Conservation (phyloP, 2,797 vertebrate genomes). For the Acanthurus leucopareius region DNA sequence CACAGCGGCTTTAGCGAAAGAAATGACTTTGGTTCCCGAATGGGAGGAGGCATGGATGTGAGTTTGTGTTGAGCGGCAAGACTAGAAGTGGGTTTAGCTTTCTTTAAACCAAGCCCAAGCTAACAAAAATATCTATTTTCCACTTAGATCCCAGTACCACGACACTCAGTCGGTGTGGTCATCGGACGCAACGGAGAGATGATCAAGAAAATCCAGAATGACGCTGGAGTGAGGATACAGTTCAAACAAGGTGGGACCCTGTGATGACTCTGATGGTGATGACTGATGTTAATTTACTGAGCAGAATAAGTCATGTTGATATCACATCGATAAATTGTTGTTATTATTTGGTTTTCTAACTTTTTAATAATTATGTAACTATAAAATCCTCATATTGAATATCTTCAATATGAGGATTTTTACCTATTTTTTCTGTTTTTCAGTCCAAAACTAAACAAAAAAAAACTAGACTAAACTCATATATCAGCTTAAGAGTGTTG, state of each 20-base stretch:
- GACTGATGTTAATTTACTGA: too few species aligned
- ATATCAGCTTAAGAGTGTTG: too few species aligned
- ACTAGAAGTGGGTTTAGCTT: not conserved
- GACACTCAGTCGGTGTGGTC: constrained; percentile 93
- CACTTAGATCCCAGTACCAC: constrained; percentile 89
- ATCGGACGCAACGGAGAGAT: constrained; percentile 93
- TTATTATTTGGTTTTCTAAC: too few species aligned
- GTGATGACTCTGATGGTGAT: not conserved
- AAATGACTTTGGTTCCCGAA: constrained; percentile 88
- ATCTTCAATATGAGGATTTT: too few species aligned
- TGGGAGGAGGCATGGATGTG: constrained; percentile 86
- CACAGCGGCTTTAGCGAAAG: constrained; percentile 89
- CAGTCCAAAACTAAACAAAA: too few species aligned
- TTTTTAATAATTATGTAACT: too few species aligned
- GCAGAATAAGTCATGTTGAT: too few species aligned
- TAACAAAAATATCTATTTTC: not conserved
- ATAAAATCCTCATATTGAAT: too few species aligned
- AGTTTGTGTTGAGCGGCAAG: constrained; percentile 41
- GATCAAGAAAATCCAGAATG: constrained; percentile 96
- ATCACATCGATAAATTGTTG: too few species aligned
- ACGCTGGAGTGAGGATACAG: constrained; percentile 93
- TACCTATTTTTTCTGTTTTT: too few species aligned
- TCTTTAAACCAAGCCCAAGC: not conserved
- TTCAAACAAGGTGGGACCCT: constrained; percentile 90
- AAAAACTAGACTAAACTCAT: too few species aligned